A percentile compares a stretch with the other conserved stretches of the same genome.
phyloP scores from a whole-genome alignment of 2,888 invertebrate species.

The Nomada goodeniana region DNA sequence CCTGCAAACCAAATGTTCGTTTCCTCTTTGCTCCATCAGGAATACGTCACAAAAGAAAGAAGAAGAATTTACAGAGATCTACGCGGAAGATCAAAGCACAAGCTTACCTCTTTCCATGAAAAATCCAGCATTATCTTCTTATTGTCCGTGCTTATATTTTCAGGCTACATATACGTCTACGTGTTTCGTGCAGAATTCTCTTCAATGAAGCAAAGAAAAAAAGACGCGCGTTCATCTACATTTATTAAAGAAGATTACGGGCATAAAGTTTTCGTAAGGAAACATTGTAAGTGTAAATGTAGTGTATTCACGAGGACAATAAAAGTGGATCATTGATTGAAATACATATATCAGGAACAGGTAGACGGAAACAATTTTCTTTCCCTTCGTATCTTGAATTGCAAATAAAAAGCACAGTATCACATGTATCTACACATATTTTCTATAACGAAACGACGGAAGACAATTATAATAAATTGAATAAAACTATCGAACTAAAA shows the following conservation, averaged over 20 bases:
- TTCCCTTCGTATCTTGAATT: not conserved
- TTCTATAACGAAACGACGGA: not conserved
- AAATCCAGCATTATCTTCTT: slow-evolving; percentile 9
- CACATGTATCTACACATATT: not conserved
- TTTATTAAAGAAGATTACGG: not conserved
- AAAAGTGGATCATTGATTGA: too few relatives aligned
- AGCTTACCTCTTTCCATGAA: not conserved
- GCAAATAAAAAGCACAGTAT: not conserved
- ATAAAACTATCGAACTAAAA: not conserved
- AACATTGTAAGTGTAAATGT: not conserved
- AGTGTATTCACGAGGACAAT: too few relatives aligned
- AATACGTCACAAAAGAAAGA: too few relatives aligned
- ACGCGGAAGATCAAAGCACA: slow-evolving; percentile 5
- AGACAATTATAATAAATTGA: not conserved
- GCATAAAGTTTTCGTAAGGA: not conserved
- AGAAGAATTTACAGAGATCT: not conserved
- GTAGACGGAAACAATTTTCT: too few relatives aligned
- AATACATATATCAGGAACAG: too few relatives aligned
- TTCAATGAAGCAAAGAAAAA: too few relatives aligned
- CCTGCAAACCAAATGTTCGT: not conserved
- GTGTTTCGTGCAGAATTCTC: not conserved
- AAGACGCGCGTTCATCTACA: too few relatives aligned
- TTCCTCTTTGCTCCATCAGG: not conserved
- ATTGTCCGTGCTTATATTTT: not conserved
- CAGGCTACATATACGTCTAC: not conserved